Conservation (phyloP, 1,140 invertebrate genomes). For the Trichonephila clavata region DNA sequence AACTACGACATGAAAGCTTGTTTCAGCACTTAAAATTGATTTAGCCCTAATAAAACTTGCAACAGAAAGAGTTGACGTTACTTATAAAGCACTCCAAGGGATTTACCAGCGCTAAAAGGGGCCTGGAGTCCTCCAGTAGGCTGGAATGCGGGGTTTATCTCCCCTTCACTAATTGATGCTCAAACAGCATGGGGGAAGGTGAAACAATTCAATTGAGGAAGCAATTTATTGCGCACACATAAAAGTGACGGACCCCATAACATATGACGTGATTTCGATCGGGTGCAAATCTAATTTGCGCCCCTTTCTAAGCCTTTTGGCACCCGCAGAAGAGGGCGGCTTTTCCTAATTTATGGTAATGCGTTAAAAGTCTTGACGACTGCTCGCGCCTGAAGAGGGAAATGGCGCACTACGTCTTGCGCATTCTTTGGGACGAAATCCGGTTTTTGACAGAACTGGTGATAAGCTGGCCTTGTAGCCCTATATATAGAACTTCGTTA, state of each 20-base stretch:
- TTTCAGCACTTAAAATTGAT: not conserved
- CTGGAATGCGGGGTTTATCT: not conserved
- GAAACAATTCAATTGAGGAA: conserved; percentile 71
- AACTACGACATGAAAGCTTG: too few species aligned
- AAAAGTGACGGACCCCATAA: conserved; percentile 68
- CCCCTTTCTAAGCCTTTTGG: conserved; percentile 11
- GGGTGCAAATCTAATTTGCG: conserved; percentile 65
- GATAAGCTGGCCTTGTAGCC: too few species aligned
- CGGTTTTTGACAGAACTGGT: not conserved
- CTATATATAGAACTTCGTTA: too few species aligned
- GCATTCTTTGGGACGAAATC: not conserved
- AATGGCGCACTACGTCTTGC: not conserved
- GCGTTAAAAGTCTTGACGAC: conserved; percentile 62
- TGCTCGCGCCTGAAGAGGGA: conserved; percentile 3
- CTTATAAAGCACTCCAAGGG: not conserved
- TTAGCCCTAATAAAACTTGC: not conserved
- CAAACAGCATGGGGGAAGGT: conserved; percentile 41
- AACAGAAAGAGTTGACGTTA: not conserved
- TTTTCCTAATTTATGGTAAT: conserved; percentile 63
- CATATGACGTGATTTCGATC: conserved; percentile 68
- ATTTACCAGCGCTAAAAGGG: not conserved
- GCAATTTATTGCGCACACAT: conserved; percentile 72
- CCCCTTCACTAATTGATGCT: conserved; percentile 59
- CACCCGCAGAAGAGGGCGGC: not conserved
- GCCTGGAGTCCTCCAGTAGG: not conserved